Percentiles rank a stretch among this genome's conserved stretches.
Conservation (phyloP, 2,113 vertebrate genomes). For the Glareola pratincola region DNA sequence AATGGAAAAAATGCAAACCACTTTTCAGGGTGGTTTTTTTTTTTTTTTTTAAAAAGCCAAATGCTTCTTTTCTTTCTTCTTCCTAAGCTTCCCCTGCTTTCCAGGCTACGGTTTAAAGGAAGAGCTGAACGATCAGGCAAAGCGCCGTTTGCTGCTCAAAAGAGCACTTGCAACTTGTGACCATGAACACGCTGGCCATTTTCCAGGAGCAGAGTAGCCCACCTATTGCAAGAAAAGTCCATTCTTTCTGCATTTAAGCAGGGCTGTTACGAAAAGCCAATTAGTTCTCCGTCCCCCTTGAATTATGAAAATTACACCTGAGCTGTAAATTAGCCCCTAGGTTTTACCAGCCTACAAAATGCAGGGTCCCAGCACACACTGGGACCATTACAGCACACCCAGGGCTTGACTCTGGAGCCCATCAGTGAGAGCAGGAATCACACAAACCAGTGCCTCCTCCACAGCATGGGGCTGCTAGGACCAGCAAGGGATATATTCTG, state of each 20-base stretch:
- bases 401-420: not conserved
- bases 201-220: not conserved
- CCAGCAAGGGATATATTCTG: not conserved
- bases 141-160: not conserved
- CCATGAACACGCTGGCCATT: fast-evolving
- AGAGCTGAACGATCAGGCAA: not conserved
- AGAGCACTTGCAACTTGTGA: not conserved
- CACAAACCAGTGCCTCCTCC: fast-evolving
- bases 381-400: not conserved
- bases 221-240: too few species aligned
- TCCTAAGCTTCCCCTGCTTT: not conserved
- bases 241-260: not conserved
- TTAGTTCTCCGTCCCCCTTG: too few species aligned
- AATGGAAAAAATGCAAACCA: not conserved
- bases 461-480: not conserved
- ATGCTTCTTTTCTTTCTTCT: not conserved
- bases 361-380: not conserved
- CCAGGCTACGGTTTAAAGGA: not conserved
- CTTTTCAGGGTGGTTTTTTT: not conserved
- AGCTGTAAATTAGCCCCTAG: not conserved
- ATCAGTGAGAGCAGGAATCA: not conserved
- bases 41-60: not conserved
- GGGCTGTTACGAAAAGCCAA: not conserved
- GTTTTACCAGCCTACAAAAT: not conserved
- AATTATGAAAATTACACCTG: not conserved